phyloP scores from a whole-genome alignment of 35 echinoderm and acorn worm genomes.

The Ophiothrix spiculata region DNA sequence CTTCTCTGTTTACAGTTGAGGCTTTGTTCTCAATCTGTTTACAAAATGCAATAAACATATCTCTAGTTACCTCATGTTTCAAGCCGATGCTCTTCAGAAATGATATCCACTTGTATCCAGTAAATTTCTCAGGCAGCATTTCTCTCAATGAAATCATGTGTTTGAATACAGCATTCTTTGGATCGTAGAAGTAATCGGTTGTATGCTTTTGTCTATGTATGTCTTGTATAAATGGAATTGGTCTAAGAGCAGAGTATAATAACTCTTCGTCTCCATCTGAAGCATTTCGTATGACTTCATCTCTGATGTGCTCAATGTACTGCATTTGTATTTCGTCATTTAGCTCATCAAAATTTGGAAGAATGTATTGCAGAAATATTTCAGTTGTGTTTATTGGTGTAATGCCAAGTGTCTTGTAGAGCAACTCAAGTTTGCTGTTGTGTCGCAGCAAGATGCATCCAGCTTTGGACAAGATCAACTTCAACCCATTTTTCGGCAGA shows the following conservation, averaged over 20 bases:
- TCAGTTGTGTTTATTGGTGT: background rate
- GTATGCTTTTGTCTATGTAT: background rate
- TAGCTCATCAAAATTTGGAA: slow-evolving; percentile 9
- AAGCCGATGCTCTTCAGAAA: background rate
- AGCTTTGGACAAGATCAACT: background rate
- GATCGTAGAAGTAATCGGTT: slow-evolving; percentile 11
- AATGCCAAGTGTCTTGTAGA: slow-evolving; percentile 1
- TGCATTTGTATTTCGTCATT: background rate
- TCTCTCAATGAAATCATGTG: background rate
- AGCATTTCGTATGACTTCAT: background rate
- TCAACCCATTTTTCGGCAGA: background rate
- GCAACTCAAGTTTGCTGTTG: background rate
- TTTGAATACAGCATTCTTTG: background rate
- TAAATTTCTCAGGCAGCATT: background rate
- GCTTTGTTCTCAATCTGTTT: background rate
- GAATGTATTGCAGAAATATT: slow-evolving; percentile 9
- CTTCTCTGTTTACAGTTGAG: background rate
- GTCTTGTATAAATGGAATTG: slow-evolving; percentile 10
- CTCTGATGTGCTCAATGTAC: background rate
- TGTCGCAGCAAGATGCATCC: slow-evolving; percentile 2
- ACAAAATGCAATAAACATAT: background rate
- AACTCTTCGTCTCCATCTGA: background rate
- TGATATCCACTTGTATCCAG: background rate
- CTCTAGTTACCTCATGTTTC: background rate
- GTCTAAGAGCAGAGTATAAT: background rate